Evolutionary conservation across 1,140 invertebrate genomes (phyloP).

Genomic region (Akabosia matsudoensis): DNA sequence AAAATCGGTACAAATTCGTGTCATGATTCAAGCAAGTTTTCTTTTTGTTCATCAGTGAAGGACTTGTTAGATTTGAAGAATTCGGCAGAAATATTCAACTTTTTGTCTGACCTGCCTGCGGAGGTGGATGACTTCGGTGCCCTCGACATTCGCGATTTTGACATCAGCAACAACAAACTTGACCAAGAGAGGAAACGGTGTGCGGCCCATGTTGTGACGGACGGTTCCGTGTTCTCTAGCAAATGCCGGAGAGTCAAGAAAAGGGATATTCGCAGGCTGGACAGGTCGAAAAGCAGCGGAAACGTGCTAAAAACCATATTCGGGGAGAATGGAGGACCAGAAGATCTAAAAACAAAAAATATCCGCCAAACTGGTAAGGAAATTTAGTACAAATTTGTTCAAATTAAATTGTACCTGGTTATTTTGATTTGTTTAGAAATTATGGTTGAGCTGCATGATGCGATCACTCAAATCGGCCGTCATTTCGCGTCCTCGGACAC

Average conservation of each 20-base stretch:
- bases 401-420: background rate
- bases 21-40: slow-evolving; percentile 12
- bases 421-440: slow-evolving; percentile 61
- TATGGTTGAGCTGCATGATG: slow-evolving; percentile 91
- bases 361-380: slow-evolving; percentile 80
- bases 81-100: slow-evolving; percentile 96
- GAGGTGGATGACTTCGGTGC: slow-evolving; percentile 83
- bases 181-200: slow-evolving; percentile 36
- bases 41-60: slow-evolving; percentile 61
- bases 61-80: slow-evolving; percentile 78
- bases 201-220: slow-evolving; percentile 30
- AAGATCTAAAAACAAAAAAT: slow-evolving; percentile 92
- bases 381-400: background rate
- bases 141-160: slow-evolving; percentile 36
- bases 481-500: slow-evolving; percentile 82
- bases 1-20: background rate
- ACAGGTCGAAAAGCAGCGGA: slow-evolving; percentile 24
- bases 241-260: slow-evolving; percentile 78
- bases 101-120: slow-evolving; percentile 88
- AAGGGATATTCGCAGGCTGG: slow-evolving; percentile 38
- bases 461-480: slow-evolving; percentile 80
- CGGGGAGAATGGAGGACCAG: slow-evolving; percentile 67
- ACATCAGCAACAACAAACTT: slow-evolving; percentile 37
- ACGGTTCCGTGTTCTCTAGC: slow-evolving; percentile 35
- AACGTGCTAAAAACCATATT: slow-evolving; percentile 56